Conservation (phyloP, 2,797 vertebrate species). For the Sebastes wilsoni region DNA sequence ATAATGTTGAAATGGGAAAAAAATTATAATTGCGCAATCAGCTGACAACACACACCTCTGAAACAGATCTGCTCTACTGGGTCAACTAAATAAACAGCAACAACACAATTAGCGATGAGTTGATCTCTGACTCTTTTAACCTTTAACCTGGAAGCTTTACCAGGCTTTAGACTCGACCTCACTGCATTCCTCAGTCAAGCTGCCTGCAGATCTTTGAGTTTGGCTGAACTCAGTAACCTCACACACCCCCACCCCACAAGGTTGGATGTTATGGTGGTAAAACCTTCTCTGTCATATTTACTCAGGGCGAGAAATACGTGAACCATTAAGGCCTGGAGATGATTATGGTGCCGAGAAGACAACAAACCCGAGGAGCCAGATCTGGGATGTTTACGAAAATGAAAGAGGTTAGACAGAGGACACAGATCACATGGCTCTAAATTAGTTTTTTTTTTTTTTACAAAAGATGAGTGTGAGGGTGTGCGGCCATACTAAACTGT, state of each 20-base stretch:
- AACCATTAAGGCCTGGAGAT: constrained; percentile 23
- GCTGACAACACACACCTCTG: neutral
- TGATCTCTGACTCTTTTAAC: neutral
- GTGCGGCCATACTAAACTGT: neutral
- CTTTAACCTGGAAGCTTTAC: constrained; percentile 18
- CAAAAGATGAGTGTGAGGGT: neutral
- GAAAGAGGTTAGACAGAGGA: constrained; percentile 2
- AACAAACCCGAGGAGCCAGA: constrained; percentile 34
- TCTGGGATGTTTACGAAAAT: neutral
- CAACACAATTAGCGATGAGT: neutral
- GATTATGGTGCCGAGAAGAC: neutral
- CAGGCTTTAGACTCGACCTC: neutral
- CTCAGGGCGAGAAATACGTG: neutral
- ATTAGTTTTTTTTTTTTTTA: neutral
- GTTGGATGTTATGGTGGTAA: constrained; percentile 12
- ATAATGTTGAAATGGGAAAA: no score
- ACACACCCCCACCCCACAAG: neutral
- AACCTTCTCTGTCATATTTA: constrained; percentile 15
- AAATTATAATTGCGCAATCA: neutral
- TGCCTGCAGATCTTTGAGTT: constrained; percentile 34
- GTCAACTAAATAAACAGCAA: neutral
- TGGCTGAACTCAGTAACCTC: constrained; percentile 38
- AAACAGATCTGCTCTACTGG: neutral
- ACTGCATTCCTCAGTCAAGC: constrained; percentile 41
- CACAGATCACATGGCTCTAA: neutral